Percentiles rank a stretch among this genome's conserved stretches.
These are phyloP conservation scores for Euplexia lucipara DNA, from an alignment of 2,888 invertebrate genomes.

Conservation along the genomic window DNA sequence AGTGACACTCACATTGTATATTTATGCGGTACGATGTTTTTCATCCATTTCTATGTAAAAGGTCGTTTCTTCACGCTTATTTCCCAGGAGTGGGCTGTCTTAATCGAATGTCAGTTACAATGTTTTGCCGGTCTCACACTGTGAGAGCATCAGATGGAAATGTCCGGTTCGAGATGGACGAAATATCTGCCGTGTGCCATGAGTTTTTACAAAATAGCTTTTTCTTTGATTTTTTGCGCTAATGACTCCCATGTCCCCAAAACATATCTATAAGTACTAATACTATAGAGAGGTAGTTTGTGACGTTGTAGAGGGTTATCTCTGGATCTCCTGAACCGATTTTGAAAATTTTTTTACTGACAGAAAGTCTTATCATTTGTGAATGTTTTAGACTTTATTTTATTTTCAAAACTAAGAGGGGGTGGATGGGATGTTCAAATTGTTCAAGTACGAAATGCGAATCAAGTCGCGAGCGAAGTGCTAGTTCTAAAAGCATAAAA, in stretches of 20 bases:
- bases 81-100: constrained; percentile 6
- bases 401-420: no score
- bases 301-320: no score
- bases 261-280: no score
- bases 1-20: neutral
- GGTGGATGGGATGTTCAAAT: no score
- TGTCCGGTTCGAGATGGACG: neutral
- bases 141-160: neutral
- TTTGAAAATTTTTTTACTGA: no score
- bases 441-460: no score
- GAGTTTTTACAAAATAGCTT: neutral
- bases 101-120: constrained; percentile 17
- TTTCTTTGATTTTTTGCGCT: neutral
- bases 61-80: constrained; percentile 1
- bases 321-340: no score
- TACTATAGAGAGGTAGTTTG: no score
- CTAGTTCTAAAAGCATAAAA: no score
- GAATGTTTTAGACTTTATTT: no score
- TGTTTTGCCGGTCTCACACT: neutral
- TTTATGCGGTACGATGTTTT: constrained; percentile 18
- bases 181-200: neutral
- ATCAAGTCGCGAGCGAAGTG: no score
- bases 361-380: no score
- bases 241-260: neutral
- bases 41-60: constrained; percentile 11